Evolutionary conservation across 2,113 vertebrate genomes (phyloP), one percentile per base, ranked within the genome.

Genomic region (Ageneiosus marmoratus): DNA sequence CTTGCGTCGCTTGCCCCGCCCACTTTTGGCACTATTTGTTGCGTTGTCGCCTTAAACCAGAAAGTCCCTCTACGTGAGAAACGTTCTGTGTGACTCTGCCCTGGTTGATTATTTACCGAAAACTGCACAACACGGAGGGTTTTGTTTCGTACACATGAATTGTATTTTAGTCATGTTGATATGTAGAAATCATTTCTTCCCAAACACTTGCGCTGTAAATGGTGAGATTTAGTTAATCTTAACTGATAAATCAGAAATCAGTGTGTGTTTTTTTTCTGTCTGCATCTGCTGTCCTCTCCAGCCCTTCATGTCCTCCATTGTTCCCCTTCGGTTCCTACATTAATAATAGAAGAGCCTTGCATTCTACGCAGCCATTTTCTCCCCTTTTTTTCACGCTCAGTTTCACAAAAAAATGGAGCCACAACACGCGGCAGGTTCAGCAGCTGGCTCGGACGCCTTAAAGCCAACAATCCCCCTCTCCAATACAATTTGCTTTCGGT

Each of bases 401-500:
- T 94, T 94, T 94, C 93, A 93, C 93, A 86, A 88, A 90, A 90
- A 91, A 83, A 69, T 81, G 65, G 82, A 79, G 74, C 69, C 5
- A 7, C 24, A 48, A 74, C 65, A 27, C 29, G 29, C 32, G 51
- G 16, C 63, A 7, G 51, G 46, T 78, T 69, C 65, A 32, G 78
- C 73, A 70, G 77, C 90, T 9, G 83, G 86, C 89, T 90, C 88
- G 83, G 86, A 84, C 86, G 81, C 84, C 67, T 37, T 62, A 75
- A 58, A 81, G 58, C 73, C 73, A 87, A 73, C 86, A 84, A 78
- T 89, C 83, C 87, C 74, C 83, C 88, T 3, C 87, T 87, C 73
- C 84, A 51, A 83, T 83, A 87, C 93, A 93, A 94, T 94, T 94
- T 92, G 91, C 92, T 94, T 93, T 91, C 91, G 93, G 93, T 91